Evolutionary conservation across 53 echinoderm and acorn worm genomes (phyloP).

Genomic region (Hippasteria phrygiana): DNA sequence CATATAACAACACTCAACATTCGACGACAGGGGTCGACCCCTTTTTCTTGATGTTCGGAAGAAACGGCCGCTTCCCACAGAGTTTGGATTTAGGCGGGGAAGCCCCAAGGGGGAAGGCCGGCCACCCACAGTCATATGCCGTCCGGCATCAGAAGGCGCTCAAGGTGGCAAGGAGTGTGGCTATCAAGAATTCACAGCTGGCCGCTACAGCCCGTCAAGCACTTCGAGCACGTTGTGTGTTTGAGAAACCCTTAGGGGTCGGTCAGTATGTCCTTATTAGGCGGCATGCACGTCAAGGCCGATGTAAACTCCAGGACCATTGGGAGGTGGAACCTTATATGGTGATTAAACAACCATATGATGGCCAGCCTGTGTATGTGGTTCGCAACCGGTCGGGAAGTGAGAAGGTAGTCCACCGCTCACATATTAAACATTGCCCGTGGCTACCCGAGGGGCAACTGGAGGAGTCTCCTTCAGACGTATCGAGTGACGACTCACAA

Average conservation of each 20-base stretch:
- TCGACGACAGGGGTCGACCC: conserved; percentile 12
- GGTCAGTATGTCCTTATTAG: conserved; percentile 48
- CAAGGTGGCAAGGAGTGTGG: neutral
- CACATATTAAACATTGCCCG: neutral
- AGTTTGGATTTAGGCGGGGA: conserved; percentile 21
- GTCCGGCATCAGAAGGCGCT: neutral
- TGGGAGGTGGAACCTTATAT: conserved; percentile 12
- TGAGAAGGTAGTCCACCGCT: neutral
- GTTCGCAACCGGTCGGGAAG: neutral
- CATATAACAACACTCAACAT: conserved; percentile 6
- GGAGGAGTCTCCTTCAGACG: neutral
- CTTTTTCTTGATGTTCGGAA: too few species aligned
- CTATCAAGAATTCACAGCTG: neutral
- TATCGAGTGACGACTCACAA: too few species aligned
- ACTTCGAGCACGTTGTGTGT: neutral
- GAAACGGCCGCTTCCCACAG: neutral
- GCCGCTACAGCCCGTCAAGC: neutral
- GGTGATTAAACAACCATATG: conserved; percentile 3
- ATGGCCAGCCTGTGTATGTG: neutral
- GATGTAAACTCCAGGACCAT: neutral
- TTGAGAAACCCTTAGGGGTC: conserved; percentile 45
- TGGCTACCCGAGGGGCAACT: neutral
- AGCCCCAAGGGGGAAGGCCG: neutral
- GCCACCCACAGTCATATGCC: neutral
- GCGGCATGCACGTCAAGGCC: neutral